Base-by-base conservation (phyloP, 2,113 vertebrate genomes). In the Osmerus eperlanus region DNA sequence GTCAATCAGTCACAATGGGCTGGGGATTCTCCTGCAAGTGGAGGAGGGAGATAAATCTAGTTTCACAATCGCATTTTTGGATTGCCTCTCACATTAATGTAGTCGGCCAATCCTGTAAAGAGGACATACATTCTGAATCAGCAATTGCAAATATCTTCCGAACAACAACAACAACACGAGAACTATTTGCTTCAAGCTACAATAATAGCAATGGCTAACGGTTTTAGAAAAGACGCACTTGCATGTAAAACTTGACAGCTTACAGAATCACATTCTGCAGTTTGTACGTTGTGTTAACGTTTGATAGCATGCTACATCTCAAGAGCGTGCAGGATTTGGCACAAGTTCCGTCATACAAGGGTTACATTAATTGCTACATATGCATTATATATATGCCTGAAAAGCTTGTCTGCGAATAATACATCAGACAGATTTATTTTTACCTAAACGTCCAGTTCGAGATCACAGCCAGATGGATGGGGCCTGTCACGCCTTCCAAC, bases 371-470 rank as follows among this genome's bases (percentile, higher is more conserved):
- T 89, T 86, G 88, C 89, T 67, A 52, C 14, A 56, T 62, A 16
- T 53, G 3, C 47, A 21, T 59, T 12, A 18, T 65, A 15, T 51
- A 55, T 58, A 29, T 32, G 36, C 36, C 68, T 4, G 81, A 62
- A 18, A 55, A 6, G 0, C 66, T 63, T 32, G 77, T 70, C 64
- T 32, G 58, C 76, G 68, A 68, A 71, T 60, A 75, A 64, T 71
- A 68, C 72, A 78, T 77, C 69, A 47, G 21, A 62, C 63, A 78
- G 70, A 77, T 83, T 79, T 16, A 2, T 65, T n/a, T 85, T 87
- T 88, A 91, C 89, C 82, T 84, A 69, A 78, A 76, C 85, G 64
- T 85, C 75, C 72, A 73, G 89, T 60, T 55, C 74, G 78, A 74
- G 75, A 65, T 66, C 67, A 68, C 66, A 72, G 71, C 67, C 65